phyloP scores from a whole-genome alignment of 1,140 invertebrate species.

The Brachionus koreanus region DNA sequence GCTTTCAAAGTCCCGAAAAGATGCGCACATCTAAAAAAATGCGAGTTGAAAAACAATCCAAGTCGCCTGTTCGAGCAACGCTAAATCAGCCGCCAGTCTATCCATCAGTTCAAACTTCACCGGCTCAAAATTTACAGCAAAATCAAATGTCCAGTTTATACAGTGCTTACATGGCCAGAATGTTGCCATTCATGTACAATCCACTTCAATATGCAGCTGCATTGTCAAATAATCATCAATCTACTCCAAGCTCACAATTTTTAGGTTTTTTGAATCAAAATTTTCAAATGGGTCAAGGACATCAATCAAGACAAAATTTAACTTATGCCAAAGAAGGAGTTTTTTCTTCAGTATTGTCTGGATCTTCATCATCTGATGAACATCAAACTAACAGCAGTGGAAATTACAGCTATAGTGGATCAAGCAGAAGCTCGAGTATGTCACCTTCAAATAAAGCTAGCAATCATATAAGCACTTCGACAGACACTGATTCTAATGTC shows the following conservation, averaged over 20 bases:
- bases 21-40: not conserved
- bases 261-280: conserved; percentile 29
- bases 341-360: not conserved
- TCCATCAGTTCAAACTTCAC: not conserved
- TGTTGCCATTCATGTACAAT: conserved; percentile 42
- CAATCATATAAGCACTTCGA: not conserved
- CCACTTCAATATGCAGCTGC: conserved; percentile 25
- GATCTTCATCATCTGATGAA: conserved; percentile 20
- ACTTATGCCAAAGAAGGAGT: not conserved
- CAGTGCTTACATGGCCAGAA: conserved; percentile 40
- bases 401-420: conserved; percentile 43
- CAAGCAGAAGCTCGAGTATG: conserved; percentile 31
- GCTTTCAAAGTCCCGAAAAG: conserved; percentile 15
- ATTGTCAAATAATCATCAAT: not conserved
- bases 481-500: not conserved
- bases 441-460: conserved; percentile 13
- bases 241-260: not conserved
- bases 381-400: conserved; percentile 31
- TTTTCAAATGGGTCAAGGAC: conserved; percentile 9
- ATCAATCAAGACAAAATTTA: conserved; percentile 1
- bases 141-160: conserved; percentile 21
- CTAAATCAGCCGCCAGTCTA: not conserved
- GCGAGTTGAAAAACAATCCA: not conserved
- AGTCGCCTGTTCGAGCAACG: not conserved
- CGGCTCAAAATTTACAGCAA: not conserved